Conservation (phyloP, 2,797 vertebrate species). For the Anabacerthia variegaticeps region DNA sequence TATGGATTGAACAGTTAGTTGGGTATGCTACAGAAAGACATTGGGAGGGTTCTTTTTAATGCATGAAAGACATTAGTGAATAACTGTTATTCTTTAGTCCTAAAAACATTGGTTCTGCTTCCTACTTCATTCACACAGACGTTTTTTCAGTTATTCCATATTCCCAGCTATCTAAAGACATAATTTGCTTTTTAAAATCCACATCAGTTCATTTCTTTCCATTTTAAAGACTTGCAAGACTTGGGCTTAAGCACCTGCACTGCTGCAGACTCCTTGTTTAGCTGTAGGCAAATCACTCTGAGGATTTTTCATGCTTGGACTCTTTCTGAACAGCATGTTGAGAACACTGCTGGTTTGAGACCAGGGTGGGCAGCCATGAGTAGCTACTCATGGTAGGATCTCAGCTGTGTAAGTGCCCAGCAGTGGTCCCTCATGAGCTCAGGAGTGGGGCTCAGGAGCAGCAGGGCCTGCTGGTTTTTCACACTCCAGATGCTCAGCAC, state of each 20-base stretch:
- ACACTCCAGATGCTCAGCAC: background rate
- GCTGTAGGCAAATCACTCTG: background rate
- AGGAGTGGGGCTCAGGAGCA: background rate
- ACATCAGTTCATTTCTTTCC: accelerated
- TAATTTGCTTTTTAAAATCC: background rate
- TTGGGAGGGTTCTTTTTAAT: background rate
- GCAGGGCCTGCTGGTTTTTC: background rate
- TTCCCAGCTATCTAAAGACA: background rate
- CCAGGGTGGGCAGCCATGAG: background rate
- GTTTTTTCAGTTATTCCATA: background rate
- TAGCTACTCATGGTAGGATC: background rate
- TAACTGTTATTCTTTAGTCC: background rate
- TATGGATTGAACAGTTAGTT: accelerated
- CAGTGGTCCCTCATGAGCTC: accelerated
- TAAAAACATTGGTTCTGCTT: background rate
- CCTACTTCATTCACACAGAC: background rate
- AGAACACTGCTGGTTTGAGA: background rate
- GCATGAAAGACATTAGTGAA: background rate
- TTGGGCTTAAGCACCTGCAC: background rate
- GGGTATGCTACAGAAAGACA: background rate
- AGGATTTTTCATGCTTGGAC: accelerated
- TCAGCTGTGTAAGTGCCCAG: accelerated
- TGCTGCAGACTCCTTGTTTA: background rate
- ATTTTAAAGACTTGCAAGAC: background rate
- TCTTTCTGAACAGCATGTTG: background rate